phyloP scores from a whole-genome alignment of 1,140 invertebrate species.

The Rhagoletis zephyria region DNA sequence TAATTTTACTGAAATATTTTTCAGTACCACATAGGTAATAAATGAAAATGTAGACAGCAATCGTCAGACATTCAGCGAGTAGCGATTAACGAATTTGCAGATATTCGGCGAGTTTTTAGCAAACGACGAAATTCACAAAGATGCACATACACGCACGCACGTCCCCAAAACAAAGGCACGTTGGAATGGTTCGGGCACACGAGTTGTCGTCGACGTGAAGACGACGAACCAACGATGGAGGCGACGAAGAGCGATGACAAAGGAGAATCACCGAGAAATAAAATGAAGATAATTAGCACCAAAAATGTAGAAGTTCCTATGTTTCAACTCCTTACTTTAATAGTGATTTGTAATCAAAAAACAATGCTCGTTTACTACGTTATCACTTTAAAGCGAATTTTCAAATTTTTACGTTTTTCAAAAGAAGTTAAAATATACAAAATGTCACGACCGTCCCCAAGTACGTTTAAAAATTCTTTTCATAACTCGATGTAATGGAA shows the following conservation, averaged over 20 bases:
- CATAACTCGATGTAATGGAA: conserved; percentile 41
- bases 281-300: conserved; percentile 27
- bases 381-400: conserved; percentile 26
- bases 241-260: conserved; percentile 46
- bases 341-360: conserved; percentile 24
- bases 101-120: conserved; percentile 18
- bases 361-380: neutral
- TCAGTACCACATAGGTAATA: conserved; percentile 29
- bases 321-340: conserved; percentile 2
- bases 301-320: conserved; percentile 5
- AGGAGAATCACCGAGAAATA: conserved; percentile 33
- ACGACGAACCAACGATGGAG: conserved; percentile 38
- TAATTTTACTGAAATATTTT: conserved; percentile 46
- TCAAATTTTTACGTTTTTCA: conserved; percentile 41
- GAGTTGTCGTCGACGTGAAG: conserved; percentile 4
- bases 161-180: neutral
- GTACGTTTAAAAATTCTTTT: conserved; percentile 42
- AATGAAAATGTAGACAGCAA: conserved; percentile 46
- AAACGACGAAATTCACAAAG: conserved; percentile 34
- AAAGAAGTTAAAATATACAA: conserved; percentile 38
- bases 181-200: conserved; percentile 22
- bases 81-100: conserved; percentile 47
- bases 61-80: conserved; percentile 45
- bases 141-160: neutral
- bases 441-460: conserved; percentile 38